Percentiles rank a stretch among this genome's conserved stretches.
Conservation (phyloP, 2,113 vertebrate genomes). For the Mastomys coucha region DNA sequence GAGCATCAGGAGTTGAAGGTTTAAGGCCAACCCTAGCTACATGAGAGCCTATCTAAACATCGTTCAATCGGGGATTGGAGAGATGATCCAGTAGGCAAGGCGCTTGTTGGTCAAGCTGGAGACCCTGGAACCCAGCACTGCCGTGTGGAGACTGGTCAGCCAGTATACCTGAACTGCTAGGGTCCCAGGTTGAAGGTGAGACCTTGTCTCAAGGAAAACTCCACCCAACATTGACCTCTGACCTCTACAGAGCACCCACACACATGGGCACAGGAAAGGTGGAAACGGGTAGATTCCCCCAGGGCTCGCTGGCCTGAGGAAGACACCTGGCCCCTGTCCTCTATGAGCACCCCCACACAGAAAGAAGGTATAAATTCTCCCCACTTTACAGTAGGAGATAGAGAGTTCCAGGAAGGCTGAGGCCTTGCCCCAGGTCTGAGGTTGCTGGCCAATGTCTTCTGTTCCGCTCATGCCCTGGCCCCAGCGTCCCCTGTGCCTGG, state of each 20-base stretch:
- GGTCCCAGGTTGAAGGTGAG: background rate
- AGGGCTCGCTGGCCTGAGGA: background rate
- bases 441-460: background rate
- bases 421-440: background rate
- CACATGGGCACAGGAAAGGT: background rate
- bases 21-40: background rate
- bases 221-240: background rate
- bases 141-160: background rate
- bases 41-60: background rate
- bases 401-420: background rate
- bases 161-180: no score
- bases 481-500: background rate
- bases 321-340: background rate
- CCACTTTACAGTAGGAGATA: background rate
- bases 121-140: background rate
- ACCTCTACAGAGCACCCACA: background rate
- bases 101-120: background rate
- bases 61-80: background rate
- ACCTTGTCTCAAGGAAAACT: background rate
- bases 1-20: no score
- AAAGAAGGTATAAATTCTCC: accelerated
- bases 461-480: background rate
- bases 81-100: background rate
- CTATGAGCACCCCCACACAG: no score
- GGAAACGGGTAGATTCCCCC: background rate